Evolutionary conservation across 2,113 vertebrate species (phyloP), one percentile per base, ranked within the genome.

Genomic region (Lipotes vexillifer): DNA sequence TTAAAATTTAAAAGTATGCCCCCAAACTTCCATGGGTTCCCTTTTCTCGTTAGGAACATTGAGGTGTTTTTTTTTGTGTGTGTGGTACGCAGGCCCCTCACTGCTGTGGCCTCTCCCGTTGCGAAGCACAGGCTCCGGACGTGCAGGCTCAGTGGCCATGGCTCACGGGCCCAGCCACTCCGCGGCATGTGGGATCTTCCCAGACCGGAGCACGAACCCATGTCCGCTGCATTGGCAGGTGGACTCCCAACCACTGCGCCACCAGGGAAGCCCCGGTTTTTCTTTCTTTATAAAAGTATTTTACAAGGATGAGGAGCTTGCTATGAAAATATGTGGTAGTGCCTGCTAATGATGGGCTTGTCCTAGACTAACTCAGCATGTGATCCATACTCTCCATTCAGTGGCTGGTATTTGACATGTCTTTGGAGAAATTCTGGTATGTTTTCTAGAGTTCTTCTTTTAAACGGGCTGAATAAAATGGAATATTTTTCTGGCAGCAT

Each of bases 401-500:
- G 66, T 33, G 59, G 21, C 33, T 57, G 33, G 20, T 29, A 81
- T 15, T 59, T 23, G 31, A 20, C 21, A 8, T 44, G 17, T 29
- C 36, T 33, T 66, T 23, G 17, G 17, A 65, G 81, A 93, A 96
- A 80, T 75, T 93, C 21, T 89, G 8, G 27, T 66, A n/a, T 80
- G 74, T 80, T 94, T 94, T 92, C 63, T 88, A 72, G 36, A 75
- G 15, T 27, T 89, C 11, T 93, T 55, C 77, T 97, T 83, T 55
- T 75, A 69, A 74, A 81, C 23, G 87, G 49, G 87, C 10, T 86
- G 46, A 89, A 93, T 90, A 88, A 83, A 68, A 74, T 63, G 38
- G 80, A 36, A 88, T 90, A 17, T 93, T 93, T 97, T 85, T 75
- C 88, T 82, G 25, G 46, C 20, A 92, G 41, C 52, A 86, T 88